Evolutionary conservation across 2,797 vertebrate genomes (phyloP).

Genomic region (Acipenser transmontanus): DNA sequence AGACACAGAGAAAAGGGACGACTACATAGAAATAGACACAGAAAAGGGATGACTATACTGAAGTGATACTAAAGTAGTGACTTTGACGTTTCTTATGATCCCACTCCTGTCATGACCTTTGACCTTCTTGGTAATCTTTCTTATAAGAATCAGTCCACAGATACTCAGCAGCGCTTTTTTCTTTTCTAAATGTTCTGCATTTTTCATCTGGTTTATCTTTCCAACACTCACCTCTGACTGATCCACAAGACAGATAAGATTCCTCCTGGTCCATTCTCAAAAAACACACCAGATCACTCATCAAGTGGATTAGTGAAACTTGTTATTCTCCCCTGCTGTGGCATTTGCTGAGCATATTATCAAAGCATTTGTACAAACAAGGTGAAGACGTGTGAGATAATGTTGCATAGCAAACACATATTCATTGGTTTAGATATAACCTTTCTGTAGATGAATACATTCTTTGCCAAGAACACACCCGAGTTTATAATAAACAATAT

Average conservation of each 20-base stretch:
- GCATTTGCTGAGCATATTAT: too few species aligned
- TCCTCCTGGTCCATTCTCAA: neutral
- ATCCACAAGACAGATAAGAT: neutral
- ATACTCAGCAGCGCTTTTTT: slow-evolving; percentile 4
- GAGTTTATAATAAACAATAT: too few species aligned
- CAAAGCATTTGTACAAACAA: too few species aligned
- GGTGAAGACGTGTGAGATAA: too few species aligned
- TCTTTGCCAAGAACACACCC: too few species aligned
- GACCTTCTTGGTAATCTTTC: slow-evolving; percentile 1
- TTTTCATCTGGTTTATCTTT: slow-evolving; percentile 19
- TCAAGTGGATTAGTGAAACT: too few species aligned
- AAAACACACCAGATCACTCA: neutral
- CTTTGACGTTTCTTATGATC: slow-evolving; percentile 16
- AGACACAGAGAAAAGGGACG: too few species aligned
- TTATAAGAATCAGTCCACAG: neutral
- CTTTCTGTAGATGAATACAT: too few species aligned
- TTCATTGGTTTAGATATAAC: too few species aligned
- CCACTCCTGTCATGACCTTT: slow-evolving; percentile 8
- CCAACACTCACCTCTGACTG: neutral
- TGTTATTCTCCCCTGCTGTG: too few species aligned
- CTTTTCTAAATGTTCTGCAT: slow-evolving; percentile 3
- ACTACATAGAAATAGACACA: neutral
- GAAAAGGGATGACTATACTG: too few species aligned
- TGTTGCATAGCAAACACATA: too few species aligned
- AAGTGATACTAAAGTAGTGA: slow-evolving; percentile 6